These are phyloP conservation scores for Synanthedon myopaeformis DNA, from an alignment of 2,888 invertebrate genomes.

Conservation along the genomic window DNA sequence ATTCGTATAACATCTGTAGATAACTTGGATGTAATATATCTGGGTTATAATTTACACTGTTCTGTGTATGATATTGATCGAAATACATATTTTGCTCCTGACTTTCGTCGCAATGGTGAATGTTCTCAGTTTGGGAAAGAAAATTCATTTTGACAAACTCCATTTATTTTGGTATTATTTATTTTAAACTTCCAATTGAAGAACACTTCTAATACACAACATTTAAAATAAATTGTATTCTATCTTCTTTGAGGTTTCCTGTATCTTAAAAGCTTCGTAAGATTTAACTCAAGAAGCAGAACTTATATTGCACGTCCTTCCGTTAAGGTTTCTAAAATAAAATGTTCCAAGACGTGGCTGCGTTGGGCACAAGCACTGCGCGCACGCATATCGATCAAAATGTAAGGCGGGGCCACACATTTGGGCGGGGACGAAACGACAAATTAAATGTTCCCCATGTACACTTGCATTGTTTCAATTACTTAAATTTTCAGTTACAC, in stretches of 20 bases:
- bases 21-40: neutral
- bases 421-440: slow-evolving; percentile 24
- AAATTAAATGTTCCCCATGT: neutral
- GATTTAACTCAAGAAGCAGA: neutral
- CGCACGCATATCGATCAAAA: neutral
- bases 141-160: neutral
- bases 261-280: neutral
- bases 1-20: neutral
- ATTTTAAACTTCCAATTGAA: neutral
- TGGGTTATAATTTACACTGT: neutral
- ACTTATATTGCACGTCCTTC: neutral
- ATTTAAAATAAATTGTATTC: neutral
- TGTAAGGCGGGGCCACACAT: slow-evolving; percentile 25
- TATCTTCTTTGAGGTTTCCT: neutral
- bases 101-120: neutral
- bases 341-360: neutral
- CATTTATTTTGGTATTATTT: neutral
- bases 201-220: neutral
- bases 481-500: no score
- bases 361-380: neutral
- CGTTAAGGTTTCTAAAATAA: neutral
- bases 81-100: neutral
- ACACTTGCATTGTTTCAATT: no score
- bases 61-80: neutral
- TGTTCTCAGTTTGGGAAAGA: neutral